A percentile compares a stretch with the other conserved stretches of the same genome.
Conservation (phyloP, 2,797 vertebrate species). For the Phoeniculus purpureus region DNA sequence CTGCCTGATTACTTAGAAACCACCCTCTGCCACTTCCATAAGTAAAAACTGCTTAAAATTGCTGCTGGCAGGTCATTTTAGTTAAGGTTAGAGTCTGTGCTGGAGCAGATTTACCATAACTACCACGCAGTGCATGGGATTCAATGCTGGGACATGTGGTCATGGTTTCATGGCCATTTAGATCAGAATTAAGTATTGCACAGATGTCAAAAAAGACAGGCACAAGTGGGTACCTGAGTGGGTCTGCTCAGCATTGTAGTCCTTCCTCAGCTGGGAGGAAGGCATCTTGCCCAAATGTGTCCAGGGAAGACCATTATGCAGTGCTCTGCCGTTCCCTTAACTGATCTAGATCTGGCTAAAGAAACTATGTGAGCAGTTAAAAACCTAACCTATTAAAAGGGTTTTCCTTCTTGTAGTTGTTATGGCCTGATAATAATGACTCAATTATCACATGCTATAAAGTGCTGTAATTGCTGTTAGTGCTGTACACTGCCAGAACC, state of each 20-base stretch:
- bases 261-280: background rate
- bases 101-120: background rate
- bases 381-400: background rate
- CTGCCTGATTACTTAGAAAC: background rate
- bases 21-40: background rate
- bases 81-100: background rate
- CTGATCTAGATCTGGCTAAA: background rate
- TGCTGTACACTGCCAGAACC: background rate
- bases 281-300: accelerated
- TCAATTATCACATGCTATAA: slow-evolving; percentile 34
- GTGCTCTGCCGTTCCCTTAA: background rate
- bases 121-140: accelerated
- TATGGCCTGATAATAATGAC: slow-evolving; percentile 14
- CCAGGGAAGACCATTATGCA: background rate
- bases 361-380: background rate
- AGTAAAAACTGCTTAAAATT: background rate
- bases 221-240: background rate
- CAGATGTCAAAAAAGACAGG: too few species aligned
- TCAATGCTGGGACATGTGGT: background rate
- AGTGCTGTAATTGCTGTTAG: slow-evolving; percentile 2
- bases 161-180: background rate
- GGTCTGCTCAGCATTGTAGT: background rate
- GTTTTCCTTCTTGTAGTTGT: slow-evolving; percentile 1
- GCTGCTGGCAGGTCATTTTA: background rate
- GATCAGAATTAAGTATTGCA: background rate